These are phyloP conservation scores for Morinoia aosen DNA, from an alignment of 2,888 invertebrate species.

Conservation along the genomic window DNA sequence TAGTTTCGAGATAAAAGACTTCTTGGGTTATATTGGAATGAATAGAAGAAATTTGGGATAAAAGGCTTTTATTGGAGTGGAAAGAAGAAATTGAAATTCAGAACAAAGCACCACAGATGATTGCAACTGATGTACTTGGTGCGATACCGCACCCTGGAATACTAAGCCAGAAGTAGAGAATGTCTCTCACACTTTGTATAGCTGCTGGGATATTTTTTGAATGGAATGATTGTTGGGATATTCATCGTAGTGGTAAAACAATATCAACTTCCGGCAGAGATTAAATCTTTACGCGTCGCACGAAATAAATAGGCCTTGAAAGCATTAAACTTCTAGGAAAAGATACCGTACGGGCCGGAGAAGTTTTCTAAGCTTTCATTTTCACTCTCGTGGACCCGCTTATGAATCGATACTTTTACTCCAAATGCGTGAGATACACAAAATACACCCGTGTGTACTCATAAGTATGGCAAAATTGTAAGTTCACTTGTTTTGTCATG, in stretches of 20 bases:
- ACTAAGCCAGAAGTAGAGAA: neutral
- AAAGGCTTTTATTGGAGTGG: neutral
- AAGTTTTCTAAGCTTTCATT: neutral
- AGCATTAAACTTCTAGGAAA: neutral
- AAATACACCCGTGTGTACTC: too few species aligned
- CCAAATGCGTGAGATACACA: too few species aligned
- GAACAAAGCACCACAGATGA: neutral
- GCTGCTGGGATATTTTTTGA: neutral
- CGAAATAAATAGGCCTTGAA: too few species aligned
- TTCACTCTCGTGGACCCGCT: neutral
- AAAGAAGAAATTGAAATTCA: neutral
- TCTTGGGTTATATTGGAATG: neutral
- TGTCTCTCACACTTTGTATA: neutral
- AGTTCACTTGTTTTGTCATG: neutral
- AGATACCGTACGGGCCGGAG: neutral
- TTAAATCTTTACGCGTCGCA: too few species aligned
- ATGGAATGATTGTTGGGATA: neutral
- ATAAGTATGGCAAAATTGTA: neutral
- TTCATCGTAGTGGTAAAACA: neutral
- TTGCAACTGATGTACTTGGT: neutral
- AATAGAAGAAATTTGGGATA: neutral
- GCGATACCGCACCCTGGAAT: neutral
- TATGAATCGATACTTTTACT: too few species aligned
- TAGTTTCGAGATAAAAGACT: neutral
- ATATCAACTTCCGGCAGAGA: too few species aligned